Evolutionary conservation across 2,113 vertebrate species (phyloP), one percentile per base, ranked within the genome.

Genomic region (Mixornis gularis): DNA sequence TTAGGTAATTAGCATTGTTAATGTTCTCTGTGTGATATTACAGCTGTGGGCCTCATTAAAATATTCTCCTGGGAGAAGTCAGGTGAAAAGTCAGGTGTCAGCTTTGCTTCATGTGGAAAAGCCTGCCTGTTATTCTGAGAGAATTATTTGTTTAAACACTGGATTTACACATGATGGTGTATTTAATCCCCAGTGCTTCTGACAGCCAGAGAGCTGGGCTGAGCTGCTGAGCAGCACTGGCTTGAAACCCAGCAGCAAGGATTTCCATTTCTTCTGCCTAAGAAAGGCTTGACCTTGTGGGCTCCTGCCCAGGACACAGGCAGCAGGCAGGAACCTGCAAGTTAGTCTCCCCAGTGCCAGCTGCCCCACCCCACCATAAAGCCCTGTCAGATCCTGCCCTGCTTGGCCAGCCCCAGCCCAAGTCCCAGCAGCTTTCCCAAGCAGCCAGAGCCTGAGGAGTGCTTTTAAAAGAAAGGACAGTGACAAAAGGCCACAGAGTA

Each of bases 21-120:
- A 97, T 96, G 92, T 95, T 96, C 76, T 87, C 82, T 95, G 93
- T 97, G 96, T 96, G 96, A 93, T 94, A 92, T 93, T 97, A 97
- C 96, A 97, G 97, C 97, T 97, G 95, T 94, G 96, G 96, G 91
- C 95, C 96, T 98, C 96, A 97, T 98, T 98, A 97, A 97, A 97
- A 95, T n/a, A 48, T 91, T 82, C 97, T 97, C 95, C 66, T 38
- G 93, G 94, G 96, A 95, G 91, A 95, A 95, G 89, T 86, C 56
- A 65, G 86, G 95, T 66, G 3, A 91, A 88, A 95, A 97, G 92
- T 97, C 95, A 96, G 97, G 96, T 97, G 95, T 95, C 96, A 96
- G 95, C 78, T 79, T 91, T 24, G 74, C 90, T 95, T 90, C 71
- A 27, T 59, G 55, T 81, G 26, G 66, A 82, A 92, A 92, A 79